These are phyloP conservation scores for Papilio helenus DNA, from an alignment of 1,140 invertebrate genomes.

Conservation along the genomic window DNA sequence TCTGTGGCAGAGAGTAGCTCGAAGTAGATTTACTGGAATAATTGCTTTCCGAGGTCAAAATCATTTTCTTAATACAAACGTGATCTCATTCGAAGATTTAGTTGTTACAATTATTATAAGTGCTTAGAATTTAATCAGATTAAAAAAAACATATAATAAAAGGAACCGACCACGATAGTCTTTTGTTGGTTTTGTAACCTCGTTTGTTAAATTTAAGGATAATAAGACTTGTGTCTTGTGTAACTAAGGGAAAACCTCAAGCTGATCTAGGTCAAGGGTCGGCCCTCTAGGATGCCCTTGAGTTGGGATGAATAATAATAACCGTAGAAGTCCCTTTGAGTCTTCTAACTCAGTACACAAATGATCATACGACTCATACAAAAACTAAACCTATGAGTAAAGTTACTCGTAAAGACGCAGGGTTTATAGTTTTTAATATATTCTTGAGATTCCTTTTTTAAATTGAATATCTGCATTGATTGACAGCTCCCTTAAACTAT, in stretches of 20 bases:
- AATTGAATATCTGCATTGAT: not conserved
- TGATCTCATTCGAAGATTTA: conserved; percentile 60
- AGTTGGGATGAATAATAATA: conserved; percentile 15
- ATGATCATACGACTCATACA: not conserved
- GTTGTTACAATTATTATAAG: conserved; percentile 21
- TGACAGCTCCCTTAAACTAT: not conserved
- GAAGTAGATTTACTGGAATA: conserved; percentile 60
- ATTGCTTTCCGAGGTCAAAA: conserved; percentile 67
- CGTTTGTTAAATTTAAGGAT: not conserved
- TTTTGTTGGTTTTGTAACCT: not conserved
- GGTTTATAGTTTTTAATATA: too few relatives aligned
- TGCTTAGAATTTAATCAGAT: conserved; percentile 28
- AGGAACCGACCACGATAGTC: not conserved
- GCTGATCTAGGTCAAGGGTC: not conserved
- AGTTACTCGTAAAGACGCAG: too few relatives aligned
- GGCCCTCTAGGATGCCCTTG: not conserved
- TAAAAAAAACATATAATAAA: conserved; percentile 4
- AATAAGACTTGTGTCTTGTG: not conserved
- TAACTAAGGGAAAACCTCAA: conserved; percentile 3
- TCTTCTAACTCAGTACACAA: not conserved
- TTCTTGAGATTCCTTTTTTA: not conserved
- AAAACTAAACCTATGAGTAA: not conserved
- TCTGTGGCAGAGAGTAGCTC: conserved; percentile 34
- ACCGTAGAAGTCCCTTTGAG: not conserved
- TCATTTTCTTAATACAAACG: conserved; percentile 61